Evolutionary conservation across 2,888 invertebrate genomes (phyloP).

Genomic region (Hypomecis punctinalis): DNA sequence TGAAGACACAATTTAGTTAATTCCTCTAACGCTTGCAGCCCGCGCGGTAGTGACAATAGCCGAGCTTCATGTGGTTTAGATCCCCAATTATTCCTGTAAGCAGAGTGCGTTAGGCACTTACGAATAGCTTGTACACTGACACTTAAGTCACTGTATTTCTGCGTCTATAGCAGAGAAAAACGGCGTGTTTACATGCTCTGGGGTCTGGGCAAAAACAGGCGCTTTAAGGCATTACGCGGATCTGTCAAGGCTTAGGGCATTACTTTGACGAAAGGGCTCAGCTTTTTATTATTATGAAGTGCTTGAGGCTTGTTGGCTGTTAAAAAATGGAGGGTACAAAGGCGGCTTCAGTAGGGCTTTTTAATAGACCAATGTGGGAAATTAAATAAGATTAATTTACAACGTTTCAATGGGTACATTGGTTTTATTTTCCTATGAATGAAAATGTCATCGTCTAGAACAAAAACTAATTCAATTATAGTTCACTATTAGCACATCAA

Average conservation of each 20-base stretch:
- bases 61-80: not conserved
- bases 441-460: no score
- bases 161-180: slow-evolving; percentile 61
- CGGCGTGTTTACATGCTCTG: slow-evolving; percentile 76
- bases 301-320: slow-evolving; percentile 36
- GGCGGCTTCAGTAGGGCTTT: slow-evolving; percentile 5
- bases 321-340: slow-evolving; percentile 27
- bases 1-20: slow-evolving; percentile 88
- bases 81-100: no score
- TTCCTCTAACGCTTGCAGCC: slow-evolving; percentile 46
- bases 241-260: slow-evolving; percentile 61
- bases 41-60: slow-evolving; percentile 30
- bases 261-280: slow-evolving; percentile 41
- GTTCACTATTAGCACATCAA: no score
- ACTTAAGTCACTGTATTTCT: slow-evolving; percentile 1
- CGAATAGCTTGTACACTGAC: not conserved
- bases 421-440: no score
- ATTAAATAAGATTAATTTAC: no score
- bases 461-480: no score
- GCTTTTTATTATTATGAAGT: slow-evolving; percentile 45
- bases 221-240: slow-evolving; percentile 69
- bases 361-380: slow-evolving; percentile 3
- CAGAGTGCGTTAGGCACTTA: not conserved
- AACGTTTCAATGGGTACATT: no score
- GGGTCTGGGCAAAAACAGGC: slow-evolving; percentile 70